Evolutionary conservation across 2,888 invertebrate genomes (phyloP).

Genomic region (Andrena marginata): DNA sequence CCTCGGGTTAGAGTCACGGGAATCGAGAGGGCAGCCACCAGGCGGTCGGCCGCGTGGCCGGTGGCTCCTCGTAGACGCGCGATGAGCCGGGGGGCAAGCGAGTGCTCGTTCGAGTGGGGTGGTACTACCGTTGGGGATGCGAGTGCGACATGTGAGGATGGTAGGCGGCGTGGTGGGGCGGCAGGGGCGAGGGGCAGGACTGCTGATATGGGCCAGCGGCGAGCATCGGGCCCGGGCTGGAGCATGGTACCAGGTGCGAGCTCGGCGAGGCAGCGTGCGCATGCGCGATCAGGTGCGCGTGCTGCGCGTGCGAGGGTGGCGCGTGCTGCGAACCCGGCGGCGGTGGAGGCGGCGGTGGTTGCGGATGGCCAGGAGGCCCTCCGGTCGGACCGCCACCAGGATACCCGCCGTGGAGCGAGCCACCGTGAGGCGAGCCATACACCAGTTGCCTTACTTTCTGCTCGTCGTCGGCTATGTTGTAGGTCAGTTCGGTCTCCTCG

Average conservation of each 20-base stretch:
- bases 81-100: conserved; percentile 31
- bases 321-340: conserved; percentile 86
- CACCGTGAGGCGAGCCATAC: conserved; percentile 91
- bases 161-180: conserved; percentile 87
- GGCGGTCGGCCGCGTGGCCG: conserved; percentile 1
- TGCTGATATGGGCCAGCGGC: conserved; percentile 86
- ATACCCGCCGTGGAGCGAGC: conserved; percentile 85
- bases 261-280: conserved; percentile 87
- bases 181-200: conserved; percentile 91
- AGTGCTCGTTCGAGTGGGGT: conserved; percentile 47
- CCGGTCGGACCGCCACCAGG: conserved; percentile 77
- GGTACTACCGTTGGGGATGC: conserved; percentile 93
- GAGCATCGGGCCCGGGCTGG: conserved; percentile 91
- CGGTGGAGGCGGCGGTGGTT: conserved; percentile 86
- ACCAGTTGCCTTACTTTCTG: conserved; percentile 99
- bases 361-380: conserved; percentile 83
- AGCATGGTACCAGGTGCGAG: conserved; percentile 87
- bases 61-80: conserved; percentile 22
- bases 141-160: conserved; percentile 90
- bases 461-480: conserved; percentile 97
- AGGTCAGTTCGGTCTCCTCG: conserved; percentile 99
- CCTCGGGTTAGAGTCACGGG: conserved; percentile 15
- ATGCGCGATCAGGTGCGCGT: conserved; percentile 88
- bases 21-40: conserved; percentile 29
- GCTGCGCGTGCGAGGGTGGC: conserved; percentile 86